Conservation (phyloP, 2,113 vertebrate genomes). For the Beaufortia kweichowensis region DNA sequence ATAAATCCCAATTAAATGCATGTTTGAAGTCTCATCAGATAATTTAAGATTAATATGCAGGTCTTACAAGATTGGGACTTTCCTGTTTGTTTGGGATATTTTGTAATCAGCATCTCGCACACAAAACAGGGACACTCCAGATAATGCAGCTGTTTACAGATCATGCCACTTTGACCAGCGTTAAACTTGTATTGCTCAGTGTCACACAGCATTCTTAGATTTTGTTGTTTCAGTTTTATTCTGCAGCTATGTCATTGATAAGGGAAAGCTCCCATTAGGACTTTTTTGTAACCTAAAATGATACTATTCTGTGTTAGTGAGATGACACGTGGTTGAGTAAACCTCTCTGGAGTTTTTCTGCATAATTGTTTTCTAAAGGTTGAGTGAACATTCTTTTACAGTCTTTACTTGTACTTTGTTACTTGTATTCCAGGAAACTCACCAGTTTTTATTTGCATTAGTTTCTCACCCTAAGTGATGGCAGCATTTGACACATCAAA, state of each 20-base stretch:
- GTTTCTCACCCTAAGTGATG: background rate
- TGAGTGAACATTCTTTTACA: background rate
- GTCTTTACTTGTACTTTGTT: background rate
- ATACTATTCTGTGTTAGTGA: background rate
- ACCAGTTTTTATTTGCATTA: background rate
- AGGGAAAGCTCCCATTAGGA: slow-evolving; percentile 10
- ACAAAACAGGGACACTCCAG: slow-evolving; percentile 2
- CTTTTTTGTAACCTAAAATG: background rate
- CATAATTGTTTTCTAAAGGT: background rate
- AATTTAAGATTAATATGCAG: background rate
- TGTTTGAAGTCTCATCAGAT: background rate
- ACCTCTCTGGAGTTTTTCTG: slow-evolving; percentile 7
- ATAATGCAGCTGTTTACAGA: background rate
- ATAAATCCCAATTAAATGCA: background rate
- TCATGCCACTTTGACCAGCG: background rate
- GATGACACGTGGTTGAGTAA: background rate
- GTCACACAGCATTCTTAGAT: background rate
- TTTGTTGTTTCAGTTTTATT: slow-evolving; percentile 3
- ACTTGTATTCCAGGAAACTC: background rate
- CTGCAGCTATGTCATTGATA: background rate
- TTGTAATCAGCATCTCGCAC: background rate
- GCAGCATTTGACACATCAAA: background rate
- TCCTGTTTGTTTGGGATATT: slow-evolving; percentile 3
- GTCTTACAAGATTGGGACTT: background rate
- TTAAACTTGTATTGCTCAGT: background rate